Evolutionary conservation across 2,797 vertebrate species (phyloP), one percentile per base, ranked within the genome.

Genomic region (Thalassophryne amazonica): DNA sequence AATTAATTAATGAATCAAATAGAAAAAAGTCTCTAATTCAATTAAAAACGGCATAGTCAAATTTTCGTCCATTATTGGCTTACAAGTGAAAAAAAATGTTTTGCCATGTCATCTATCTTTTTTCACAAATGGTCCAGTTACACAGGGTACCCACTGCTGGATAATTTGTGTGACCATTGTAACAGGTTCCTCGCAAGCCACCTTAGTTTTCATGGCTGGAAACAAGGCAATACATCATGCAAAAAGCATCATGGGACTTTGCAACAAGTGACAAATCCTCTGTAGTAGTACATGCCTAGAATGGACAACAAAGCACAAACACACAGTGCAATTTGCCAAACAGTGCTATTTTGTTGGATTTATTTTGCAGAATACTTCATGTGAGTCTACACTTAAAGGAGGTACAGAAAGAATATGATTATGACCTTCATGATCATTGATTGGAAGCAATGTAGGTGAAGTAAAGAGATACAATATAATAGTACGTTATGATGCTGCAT

Each of bases 121-220:
- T 47, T 65, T 65, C 59, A 38, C 60, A 54, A 62, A 81, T 64
- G 54, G 57, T 39, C 45, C 52, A 50, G 65, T 72, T 57, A 58
- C 54, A 64, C 40, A 69, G 58, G 60, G 61, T 66, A 69, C 57
- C 65, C 66, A 43, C 66, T 78, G 61, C 69, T 72, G 83, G 79
- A 72, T 76, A 84, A 86, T 74, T 38, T 38, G 47, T 63, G 60
- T 87, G 69, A 72, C 83, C 76, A 81, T 81, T 78, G 81, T 57
- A 85, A 80, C 80, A 54, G 40, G 39, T 34, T 41, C 45, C 41
- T 22, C 20, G 66, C 25, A 18, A 17, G 12, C 62, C 39, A 43
- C 34, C 37, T 41, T 17, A 32, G 18, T 36, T 38, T 23, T 23
- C 47, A 24, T 17, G 2, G 6, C 38, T 60, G 48, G 43, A 62